Evolutionary conservation across 2,888 invertebrate species (phyloP), one percentile per base, ranked within the genome.

Genomic region (Globia sparganii): DNA sequence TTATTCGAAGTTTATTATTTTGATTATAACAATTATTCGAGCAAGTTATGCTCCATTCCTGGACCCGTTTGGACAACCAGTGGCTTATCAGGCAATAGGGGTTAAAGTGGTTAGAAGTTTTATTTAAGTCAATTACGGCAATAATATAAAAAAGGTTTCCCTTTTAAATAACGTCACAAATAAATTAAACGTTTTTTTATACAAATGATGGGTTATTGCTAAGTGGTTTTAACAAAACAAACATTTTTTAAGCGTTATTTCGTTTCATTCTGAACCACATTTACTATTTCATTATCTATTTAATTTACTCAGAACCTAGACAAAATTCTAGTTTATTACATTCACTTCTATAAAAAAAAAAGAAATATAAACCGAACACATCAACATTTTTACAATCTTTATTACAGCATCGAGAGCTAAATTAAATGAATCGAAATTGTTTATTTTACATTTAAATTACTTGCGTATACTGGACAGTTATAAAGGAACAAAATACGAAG

Each of bases 1-100:
- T 78, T 80, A 81, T 77, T 67, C 34, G 62, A 75, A 49, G 72
- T 81, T 74, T 73, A 75, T 78, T 84, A 84, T 87, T 86, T 80
- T 77, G 72, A 70, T 86, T 81, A 70, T 77, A 78, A 84, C 77
- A 85, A 88, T 88, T 85, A 83, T 81, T 74, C 9, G 64, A 65
- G 37, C 73, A 83, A 86, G 67, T 77, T 83, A 85, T 83, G 64
- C 53, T 37, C 66, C 78, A 69, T 82, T 82, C 81, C 58, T 43
- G 72, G 34, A 69, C 72, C 72, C 66, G 77, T 78, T 81, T 70
- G 71, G 46, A 73, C 31, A 15, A 64, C 62, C 66, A 66, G 53
- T 64, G 64, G 75, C 78, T 75, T 83, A 74, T 78, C 80, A 34
- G 56, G 21, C 56, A 62, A 76, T 77, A 69, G 62, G 77, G 68